Percentiles rank a stretch among this genome's conserved stretches.
Conservation (phyloP, 2,113 vertebrate species). For the Eleginops maclovinus region DNA sequence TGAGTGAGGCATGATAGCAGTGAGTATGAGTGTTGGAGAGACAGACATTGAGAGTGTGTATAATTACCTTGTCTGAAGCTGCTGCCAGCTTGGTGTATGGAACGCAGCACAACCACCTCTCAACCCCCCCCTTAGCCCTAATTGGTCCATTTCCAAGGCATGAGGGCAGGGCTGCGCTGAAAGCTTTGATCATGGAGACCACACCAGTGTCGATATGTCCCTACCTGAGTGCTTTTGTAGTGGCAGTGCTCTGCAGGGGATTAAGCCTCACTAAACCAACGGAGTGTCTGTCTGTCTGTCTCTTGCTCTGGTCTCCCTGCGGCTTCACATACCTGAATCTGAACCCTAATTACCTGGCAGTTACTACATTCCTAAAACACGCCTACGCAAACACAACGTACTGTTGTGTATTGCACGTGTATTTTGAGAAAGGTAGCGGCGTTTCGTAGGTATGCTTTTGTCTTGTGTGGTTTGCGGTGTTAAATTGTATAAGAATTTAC, state of each 20-base stretch:
- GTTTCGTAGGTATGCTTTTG: conserved; percentile 27
- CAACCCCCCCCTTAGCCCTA: conserved; percentile 53
- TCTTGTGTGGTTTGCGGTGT: conserved; percentile 52
- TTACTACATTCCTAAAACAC: conserved; percentile 74
- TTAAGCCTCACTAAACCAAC: conserved; percentile 65
- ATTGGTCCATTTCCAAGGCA: conserved; percentile 78
- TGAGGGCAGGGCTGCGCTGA: conserved; percentile 69
- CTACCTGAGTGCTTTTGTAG: conserved; percentile 77
- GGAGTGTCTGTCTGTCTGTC: conserved; percentile 57
- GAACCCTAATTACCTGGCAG: conserved; percentile 73
- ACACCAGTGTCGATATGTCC: conserved; percentile 71
- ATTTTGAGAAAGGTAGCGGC: conserved; percentile 24
- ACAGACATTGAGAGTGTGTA: conserved; percentile 65
- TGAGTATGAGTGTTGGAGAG: conserved; percentile 61
- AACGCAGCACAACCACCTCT: conserved; percentile 56
- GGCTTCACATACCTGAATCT: conserved; percentile 74
- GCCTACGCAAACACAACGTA: conserved; percentile 41
- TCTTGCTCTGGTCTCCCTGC: conserved; percentile 56
- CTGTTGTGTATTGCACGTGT: conserved; percentile 1
- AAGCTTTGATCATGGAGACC: conserved; percentile 77
- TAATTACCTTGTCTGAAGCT: conserved; percentile 78
- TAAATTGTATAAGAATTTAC: conserved; percentile 39
- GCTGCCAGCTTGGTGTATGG: conserved; percentile 68
- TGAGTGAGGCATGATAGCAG: conserved; percentile 65
- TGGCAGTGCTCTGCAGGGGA: conserved; percentile 66